Evolutionary conservation across 2,113 vertebrate species (phyloP), one percentile per base, ranked within the genome.

Genomic region (Syngnathoides biaculeatus): DNA sequence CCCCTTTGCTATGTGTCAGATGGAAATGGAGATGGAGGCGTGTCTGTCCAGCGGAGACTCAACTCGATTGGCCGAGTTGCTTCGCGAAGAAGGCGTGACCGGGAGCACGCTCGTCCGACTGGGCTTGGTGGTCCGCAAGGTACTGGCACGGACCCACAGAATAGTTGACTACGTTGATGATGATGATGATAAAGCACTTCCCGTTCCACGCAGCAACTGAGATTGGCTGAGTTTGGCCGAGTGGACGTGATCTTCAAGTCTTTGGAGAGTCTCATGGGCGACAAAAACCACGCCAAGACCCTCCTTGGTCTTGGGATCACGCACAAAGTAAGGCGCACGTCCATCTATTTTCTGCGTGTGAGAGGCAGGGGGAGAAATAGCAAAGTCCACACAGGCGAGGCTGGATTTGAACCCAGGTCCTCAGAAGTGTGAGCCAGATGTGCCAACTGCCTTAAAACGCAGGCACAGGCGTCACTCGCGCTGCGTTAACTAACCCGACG

Each of bases 161-260:
- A 35, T 35, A 35, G 4, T 6, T 35, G 30, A 35, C 30, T 35
- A 3, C 30, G 6, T 35, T 35, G 30, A 35, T 2, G 7, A 20
- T 10, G 35, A 60, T 35, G 30, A 35, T 35, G 30, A 35, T 35
- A 6, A 35, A 13, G 15, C 20, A n/a, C 9, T 62, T 65, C 19
- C 20, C 38, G 47, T 35, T n/a, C 2, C 30, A 8, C n/a, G 19
- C 71, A 87, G 85, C 50, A 64, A 1, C 69, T 88, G 42, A 26
- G 40, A 59, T 48, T 35, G 0, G 53, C 30, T 0, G 17, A 47
- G 0, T 67, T 79, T 62, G 65, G 56, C 69, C 75, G 38, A 52
- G 78, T 83, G 10, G 26, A 59, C 50, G 47, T 80, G 0, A 64
- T 82, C 39, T 6, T 88, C 39, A 85, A 84, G 72, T 64, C 77